Conservation (phyloP, 2,888 invertebrate species). For the Macrosoma leucophasiata region DNA sequence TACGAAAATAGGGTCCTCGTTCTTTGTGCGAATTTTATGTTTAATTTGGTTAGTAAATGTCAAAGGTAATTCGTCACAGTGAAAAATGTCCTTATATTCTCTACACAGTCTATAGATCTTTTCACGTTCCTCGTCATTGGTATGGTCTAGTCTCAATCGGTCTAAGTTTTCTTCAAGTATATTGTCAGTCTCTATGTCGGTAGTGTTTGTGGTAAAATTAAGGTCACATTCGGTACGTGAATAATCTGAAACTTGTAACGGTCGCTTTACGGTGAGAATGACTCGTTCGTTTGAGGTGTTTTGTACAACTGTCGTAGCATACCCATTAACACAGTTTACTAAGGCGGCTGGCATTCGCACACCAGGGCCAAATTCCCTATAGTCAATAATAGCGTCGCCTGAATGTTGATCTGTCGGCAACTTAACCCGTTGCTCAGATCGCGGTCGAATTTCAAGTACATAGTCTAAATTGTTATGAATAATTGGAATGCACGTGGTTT, state of each 20-base stretch:
- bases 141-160: slow-evolving; percentile 20
- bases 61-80: too few relatives aligned
- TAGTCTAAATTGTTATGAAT: too few relatives aligned
- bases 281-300: slow-evolving; percentile 9
- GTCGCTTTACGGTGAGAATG: slow-evolving; percentile 3
- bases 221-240: slow-evolving; percentile 4
- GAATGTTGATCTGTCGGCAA: slow-evolving; percentile 6
- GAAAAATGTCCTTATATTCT: too few relatives aligned
- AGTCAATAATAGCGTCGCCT: slow-evolving; percentile 15
- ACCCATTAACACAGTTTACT: slow-evolving; percentile 15
- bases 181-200: slow-evolving; percentile 1
- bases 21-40: too few relatives aligned
- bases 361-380: slow-evolving; percentile 11
- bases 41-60: too few relatives aligned
- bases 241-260: slow-evolving; percentile 4
- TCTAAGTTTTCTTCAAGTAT: slow-evolving; percentile 2
- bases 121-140: slow-evolving; percentile 29
- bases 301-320: slow-evolving; percentile 15
- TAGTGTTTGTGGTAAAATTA: slow-evolving; percentile 3
- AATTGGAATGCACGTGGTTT: too few relatives aligned
- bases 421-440: slow-evolving; percentile 9
- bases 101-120: slow-evolving; percentile 23
- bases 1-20: too few relatives aligned
- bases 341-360: slow-evolving; percentile 16
- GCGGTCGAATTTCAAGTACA: slow-evolving; percentile 3